Evolutionary conservation across 2,113 vertebrate species (phyloP), one percentile per base, ranked within the genome.

Genomic region (Montifringilla adamsi): DNA sequence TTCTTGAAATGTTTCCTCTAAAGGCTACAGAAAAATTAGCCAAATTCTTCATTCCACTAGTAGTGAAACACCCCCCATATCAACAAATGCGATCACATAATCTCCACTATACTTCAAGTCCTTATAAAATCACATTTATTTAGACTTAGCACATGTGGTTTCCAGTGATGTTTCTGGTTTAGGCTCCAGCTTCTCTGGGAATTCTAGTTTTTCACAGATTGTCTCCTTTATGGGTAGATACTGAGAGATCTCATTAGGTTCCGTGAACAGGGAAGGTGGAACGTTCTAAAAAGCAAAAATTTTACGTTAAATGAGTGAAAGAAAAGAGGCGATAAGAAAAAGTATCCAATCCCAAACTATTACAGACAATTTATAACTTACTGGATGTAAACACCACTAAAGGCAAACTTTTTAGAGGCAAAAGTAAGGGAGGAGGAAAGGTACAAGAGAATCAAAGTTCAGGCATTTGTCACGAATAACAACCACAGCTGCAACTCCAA

Each of bases 171-270:
- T 90, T 93, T 85, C 79, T 50, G 94, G 76, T 26, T 97, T 94
- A 74, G 81, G 58, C 70, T 97, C 96, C 63, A 95, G 50, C 77
- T 94, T 94, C 83, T 97, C 97, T 49, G 99, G 99, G 93, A 99
- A 98, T 93, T 98, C 96, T 81, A 99, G 98, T 96, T 98, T 99
- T 97, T 99, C 99, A 84, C 97, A 99, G 82, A 99, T 97, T 1
- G 98, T 98, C 91, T 99, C 97, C 94, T 98, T 99, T 88, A 99
- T 95, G 13, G 98, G 98, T 80, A 99, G 97, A 77, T 99, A 98
- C 95, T 99, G 99, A 43, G 98, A 98, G 63, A 99, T 98, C 96
- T 99, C 99, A 0, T 99, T 99, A n/a, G 99, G 99, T 95, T 99
- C 99, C 5, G 99, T 99, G 98, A 98, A 99, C 44, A 99, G 84